Evolutionary conservation across 2,797 vertebrate species (phyloP), one percentile per base, ranked within the genome.

Genomic region (Champsocephalus gunnari): DNA sequence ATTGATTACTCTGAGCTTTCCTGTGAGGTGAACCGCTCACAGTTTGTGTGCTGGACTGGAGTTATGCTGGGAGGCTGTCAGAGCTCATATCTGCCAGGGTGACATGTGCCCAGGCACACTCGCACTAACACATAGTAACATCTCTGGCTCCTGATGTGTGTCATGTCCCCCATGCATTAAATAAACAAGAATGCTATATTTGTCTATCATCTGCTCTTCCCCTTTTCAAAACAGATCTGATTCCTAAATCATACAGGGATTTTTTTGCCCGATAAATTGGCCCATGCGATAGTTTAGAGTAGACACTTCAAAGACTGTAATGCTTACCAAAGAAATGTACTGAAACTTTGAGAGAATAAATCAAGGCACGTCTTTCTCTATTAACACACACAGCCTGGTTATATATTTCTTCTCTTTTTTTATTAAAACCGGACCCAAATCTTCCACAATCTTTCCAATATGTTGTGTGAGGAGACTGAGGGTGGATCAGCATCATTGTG

Each of bases 91-190:
- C 48, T 2, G 81, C 59, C 59, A 28, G 62, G 77, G 82, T 90
- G 91, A 90, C 84, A 86, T 92, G 88, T 54, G 71, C 83, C 76
- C 64, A 51, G 84, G 83, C 83, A 83, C 84, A 81, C 74, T 87
- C 45, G 65, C 73, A 73, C 83, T 87, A 92, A 91, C 89, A 86
- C 43, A 12, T 84, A 91, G 91, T 90, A 77, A 81, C 81, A 85
- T 91, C 81, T 86, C 76, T 69, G 70, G 63, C 72, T 87, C 74
- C 84, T 83, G 86, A 90, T 89, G 82, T 66, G n/a, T 72, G 81
- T 88, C 81, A n/a, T 71, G 32, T 76, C 85, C 82, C 63, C 12
- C 24, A 19, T 87, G 80, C 79, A 60, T 86, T 85, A 80, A 77
- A 87, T 84, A 82, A 85, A 88, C 71, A 87, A 80, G 49, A 86